phyloP scores from a whole-genome alignment of 1,140 invertebrate species.

The Drosophila melanogaster region DNA sequence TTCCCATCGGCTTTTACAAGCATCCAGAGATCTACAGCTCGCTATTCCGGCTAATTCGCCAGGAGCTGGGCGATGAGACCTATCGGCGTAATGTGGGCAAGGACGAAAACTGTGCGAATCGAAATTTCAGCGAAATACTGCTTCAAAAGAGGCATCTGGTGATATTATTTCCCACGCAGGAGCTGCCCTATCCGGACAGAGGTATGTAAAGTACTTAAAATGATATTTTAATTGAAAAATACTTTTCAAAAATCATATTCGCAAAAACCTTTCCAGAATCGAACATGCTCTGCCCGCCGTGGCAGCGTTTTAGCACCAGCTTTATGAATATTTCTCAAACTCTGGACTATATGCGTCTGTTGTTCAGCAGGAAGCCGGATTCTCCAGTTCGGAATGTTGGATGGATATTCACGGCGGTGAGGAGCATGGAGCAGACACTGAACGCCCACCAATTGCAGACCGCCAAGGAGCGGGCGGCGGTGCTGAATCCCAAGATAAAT shows the following conservation, averaged over 20 bases:
- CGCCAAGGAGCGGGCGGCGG: constrained; percentile 67
- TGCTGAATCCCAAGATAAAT: constrained; percentile 69
- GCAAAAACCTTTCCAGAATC: constrained; percentile 53
- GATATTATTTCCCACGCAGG: constrained; percentile 69
- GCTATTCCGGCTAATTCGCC: constrained; percentile 54
- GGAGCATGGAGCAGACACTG: constrained; percentile 69
- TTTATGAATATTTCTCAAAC: constrained; percentile 71
- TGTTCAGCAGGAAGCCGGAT: constrained; percentile 69
- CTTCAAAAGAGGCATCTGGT: constrained; percentile 41
- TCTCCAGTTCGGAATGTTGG: constrained; percentile 70
- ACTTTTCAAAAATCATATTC: no score
- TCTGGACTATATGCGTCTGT: constrained; percentile 73
- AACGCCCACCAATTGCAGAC: constrained; percentile 66
- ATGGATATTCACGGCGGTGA: constrained; percentile 72
- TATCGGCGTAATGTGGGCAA: constrained; percentile 49
- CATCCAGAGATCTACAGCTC: constrained; percentile 70
- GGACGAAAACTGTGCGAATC: constrained; percentile 60
- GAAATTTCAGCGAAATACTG: constrained; percentile 56
- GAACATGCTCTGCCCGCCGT: constrained; percentile 60
- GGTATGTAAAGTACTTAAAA: constrained; percentile 33
- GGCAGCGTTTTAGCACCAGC: constrained; percentile 76
- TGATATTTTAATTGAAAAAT: no score
- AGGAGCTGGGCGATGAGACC: constrained; percentile 66
- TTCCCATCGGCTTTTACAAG: constrained; percentile 81
- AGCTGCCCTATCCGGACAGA: constrained; percentile 70